These are phyloP conservation scores for Halcyon leucocephala DNA, from an alignment of 2,797 vertebrate genomes.

Conservation along the genomic window DNA sequence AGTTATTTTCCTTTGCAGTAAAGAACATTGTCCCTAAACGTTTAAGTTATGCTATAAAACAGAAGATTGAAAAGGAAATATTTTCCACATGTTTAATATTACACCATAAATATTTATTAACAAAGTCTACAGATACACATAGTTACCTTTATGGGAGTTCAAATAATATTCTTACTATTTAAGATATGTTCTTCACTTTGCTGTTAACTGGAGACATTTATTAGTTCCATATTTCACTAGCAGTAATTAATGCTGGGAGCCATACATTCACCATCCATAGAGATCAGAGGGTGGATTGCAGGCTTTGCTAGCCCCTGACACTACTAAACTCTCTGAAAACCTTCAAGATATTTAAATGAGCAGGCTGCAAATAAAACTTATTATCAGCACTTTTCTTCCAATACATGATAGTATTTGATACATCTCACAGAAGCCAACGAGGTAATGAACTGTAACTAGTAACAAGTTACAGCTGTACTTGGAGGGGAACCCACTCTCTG, in stretches of 20 bases:
- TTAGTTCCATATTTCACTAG: constrained; percentile 10
- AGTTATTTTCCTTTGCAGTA: neutral
- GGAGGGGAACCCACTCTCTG: neutral
- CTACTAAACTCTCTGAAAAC: neutral
- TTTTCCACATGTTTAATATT: constrained; percentile 35
- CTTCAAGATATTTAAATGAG: neutral
- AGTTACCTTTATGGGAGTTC: neutral
- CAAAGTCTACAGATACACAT: neutral
- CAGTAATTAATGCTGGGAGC: constrained; percentile 26
- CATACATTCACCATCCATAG: neutral
- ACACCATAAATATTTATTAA: constrained; percentile 20
- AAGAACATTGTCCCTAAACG: neutral
- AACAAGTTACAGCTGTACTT: neutral
- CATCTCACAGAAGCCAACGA: neutral
- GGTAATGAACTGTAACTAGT: neutral
- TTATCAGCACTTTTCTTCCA: neutral
- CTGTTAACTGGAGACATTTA: neutral
- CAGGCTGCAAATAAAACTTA: neutral
- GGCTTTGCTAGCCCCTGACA: neutral
- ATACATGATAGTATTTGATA: neutral
- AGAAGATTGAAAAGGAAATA: constrained; percentile 19
- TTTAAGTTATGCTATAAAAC: constrained; percentile 1
- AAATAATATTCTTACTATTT: constrained; percentile 18
- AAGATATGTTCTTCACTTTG: neutral
- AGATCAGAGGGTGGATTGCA: neutral